Percentiles rank a stretch among this genome's conserved stretches.
Evolutionary conservation across 2,888 invertebrate species (phyloP).

Genomic region (Micropterix aruncella): DNA sequence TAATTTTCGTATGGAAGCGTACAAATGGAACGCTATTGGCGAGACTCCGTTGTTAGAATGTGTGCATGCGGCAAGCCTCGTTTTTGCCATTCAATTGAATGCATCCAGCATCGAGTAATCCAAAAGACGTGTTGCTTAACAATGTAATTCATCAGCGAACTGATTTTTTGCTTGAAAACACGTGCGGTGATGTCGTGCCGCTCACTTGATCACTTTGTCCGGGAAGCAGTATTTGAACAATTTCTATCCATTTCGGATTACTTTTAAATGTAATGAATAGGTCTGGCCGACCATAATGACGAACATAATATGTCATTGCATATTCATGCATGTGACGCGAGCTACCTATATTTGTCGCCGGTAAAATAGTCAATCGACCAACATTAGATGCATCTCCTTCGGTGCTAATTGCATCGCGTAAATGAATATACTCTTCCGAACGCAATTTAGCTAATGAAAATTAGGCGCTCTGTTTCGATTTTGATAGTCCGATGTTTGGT

Average conservation of each 20-base stretch:
- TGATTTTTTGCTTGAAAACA: constrained; percentile 12
- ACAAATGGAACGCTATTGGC: too few species aligned
- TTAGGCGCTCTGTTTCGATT: constrained; percentile 10
- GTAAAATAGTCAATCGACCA: constrained; percentile 14
- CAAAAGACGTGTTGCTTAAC: constrained; percentile 9
- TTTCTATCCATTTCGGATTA: constrained; percentile 10
- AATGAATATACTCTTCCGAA: constrained; percentile 17
- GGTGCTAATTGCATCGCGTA: constrained; percentile 13
- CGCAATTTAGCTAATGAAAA: constrained; percentile 15
- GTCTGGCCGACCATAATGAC: constrained; percentile 4
- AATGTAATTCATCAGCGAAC: constrained; percentile 10
- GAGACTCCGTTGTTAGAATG: too few species aligned
- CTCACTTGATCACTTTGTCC: constrained; percentile 10
- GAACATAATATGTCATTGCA: constrained; percentile 13
- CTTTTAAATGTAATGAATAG: constrained; percentile 4
- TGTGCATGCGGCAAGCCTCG: constrained; percentile 13
- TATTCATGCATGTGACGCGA: constrained; percentile 15
- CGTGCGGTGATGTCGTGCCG: constrained; percentile 13
- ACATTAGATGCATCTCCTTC: constrained; percentile 10
- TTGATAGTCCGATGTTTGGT: too few species aligned
- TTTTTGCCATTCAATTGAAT: constrained; percentile 13
- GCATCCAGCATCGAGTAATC: constrained; percentile 10
- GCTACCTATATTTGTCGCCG: constrained; percentile 11
- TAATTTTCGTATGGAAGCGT: too few species aligned
- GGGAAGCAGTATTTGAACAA: constrained; percentile 9